Evolutionary conservation across 2,113 vertebrate species (phyloP).

Genomic region (Pelobates fuscus): DNA sequence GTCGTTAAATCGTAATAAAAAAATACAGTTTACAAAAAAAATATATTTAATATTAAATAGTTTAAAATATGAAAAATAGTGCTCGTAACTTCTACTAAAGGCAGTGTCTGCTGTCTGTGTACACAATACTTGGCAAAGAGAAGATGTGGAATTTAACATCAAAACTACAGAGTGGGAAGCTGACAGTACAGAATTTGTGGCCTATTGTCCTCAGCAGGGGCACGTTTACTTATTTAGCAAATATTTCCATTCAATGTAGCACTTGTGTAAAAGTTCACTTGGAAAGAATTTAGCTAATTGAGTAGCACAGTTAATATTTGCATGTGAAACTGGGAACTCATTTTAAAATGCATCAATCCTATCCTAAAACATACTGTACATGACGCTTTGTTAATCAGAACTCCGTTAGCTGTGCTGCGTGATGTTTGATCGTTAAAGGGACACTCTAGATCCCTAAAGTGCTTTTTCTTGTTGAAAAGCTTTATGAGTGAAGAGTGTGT

Average conservation of each 20-base stretch:
- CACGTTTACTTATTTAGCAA: constrained; percentile 45
- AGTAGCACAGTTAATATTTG: constrained; percentile 17
- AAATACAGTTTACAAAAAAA: no score
- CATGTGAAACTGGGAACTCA: constrained; percentile 9
- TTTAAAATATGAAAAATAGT: no score
- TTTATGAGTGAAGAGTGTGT: no score
- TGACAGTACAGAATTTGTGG: constrained; percentile 32
- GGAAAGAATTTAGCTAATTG: constrained; percentile 34
- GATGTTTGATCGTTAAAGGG: no score
- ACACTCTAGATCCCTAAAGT: no score
- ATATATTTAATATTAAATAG: no score
- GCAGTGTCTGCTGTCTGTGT: no score
- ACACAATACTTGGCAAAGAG: not conserved
- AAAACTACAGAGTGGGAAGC: constrained; percentile 34
- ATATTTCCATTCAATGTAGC: constrained; percentile 39
- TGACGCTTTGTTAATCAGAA: no score
- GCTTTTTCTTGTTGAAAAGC: no score
- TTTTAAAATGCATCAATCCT: not conserved
- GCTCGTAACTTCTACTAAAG: no score
- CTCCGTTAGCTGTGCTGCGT: no score
- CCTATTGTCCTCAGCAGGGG: constrained; percentile 30
- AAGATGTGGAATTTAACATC: constrained; percentile 43
- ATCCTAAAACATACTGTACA: constrained; percentile 4
- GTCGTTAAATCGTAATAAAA: no score
- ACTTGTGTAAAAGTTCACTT: constrained; percentile 37